These are phyloP conservation scores for Falco berigora DNA, from an alignment of 2,797 vertebrate genomes.

Conservation along the genomic window DNA sequence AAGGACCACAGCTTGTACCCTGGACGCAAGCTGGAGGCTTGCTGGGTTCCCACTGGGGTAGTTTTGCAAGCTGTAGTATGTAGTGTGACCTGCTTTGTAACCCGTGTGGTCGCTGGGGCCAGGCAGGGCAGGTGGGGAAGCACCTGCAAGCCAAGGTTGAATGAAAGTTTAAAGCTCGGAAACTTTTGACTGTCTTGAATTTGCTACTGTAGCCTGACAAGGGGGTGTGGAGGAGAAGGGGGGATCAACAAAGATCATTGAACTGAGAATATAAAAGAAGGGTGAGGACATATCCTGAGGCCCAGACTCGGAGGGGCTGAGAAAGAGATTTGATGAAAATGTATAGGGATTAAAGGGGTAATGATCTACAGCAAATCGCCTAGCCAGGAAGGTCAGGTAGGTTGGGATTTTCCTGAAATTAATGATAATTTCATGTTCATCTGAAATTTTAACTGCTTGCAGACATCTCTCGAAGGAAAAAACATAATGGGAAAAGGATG, in stretches of 20 bases:
- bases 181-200: not conserved
- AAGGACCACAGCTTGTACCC: not conserved
- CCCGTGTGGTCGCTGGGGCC: not conserved
- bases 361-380: not conserved
- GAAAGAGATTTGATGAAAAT: not conserved
- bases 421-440: not conserved
- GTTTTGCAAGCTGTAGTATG: not conserved
- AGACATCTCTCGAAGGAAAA: not conserved
- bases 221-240: not conserved
- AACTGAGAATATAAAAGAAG: not conserved
- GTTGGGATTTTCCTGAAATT: not conserved
- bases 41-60: not conserved
- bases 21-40: not conserved
- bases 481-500: not conserved
- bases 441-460: not conserved
- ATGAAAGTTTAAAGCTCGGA: not conserved
- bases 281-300: not conserved
- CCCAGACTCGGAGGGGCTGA: not conserved
- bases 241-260: accelerated
- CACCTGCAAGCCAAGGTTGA: accelerated
- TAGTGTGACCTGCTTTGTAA: not conserved
- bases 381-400: not conserved
- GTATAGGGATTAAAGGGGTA: not conserved
- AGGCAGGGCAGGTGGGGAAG: not conserved
- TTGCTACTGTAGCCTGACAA: not conserved